Conservation (phyloP, 2,113 vertebrate species). For the Puntigrus tetrazona region DNA sequence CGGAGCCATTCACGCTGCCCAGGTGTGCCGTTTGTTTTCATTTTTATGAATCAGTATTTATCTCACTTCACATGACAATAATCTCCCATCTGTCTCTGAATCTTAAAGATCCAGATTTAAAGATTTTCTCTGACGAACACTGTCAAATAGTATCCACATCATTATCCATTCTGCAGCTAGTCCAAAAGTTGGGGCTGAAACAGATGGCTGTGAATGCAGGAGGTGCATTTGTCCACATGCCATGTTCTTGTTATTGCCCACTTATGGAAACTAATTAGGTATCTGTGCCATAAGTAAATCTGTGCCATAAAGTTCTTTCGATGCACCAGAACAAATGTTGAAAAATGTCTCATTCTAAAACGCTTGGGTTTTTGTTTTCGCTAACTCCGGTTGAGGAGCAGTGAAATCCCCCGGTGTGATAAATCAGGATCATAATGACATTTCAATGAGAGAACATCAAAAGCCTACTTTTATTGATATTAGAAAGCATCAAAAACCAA, state of each 20-base stretch:
- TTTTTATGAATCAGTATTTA: conserved; percentile 36
- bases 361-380: not conserved
- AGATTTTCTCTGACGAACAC: conserved; percentile 64
- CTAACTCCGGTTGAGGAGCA: not conserved
- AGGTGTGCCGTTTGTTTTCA: conserved; percentile 7
- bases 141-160: conserved; percentile 60
- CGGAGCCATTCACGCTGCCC: not conserved
- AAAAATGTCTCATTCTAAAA: not conserved
- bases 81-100: conserved; percentile 56
- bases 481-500: conserved; percentile 32
- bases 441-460: conserved; percentile 23
- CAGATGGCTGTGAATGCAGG: conserved; percentile 78
- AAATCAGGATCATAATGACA: conserved; percentile 10
- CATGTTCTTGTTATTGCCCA: conserved; percentile 36
- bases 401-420: not conserved
- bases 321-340: not conserved
- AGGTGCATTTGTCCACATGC: conserved; percentile 63
- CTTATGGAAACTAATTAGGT: conserved; percentile 42
- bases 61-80: conserved; percentile 24
- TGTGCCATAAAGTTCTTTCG: conserved; percentile 15
- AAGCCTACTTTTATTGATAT: conserved; percentile 28
- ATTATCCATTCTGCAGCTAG: conserved; percentile 73
- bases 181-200: conserved; percentile 72
- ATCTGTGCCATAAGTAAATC: conserved; percentile 44
- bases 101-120: conserved; percentile 61